A percentile compares a stretch with the other conserved stretches of the same genome.
Evolutionary conservation across 2,888 invertebrate genomes (phyloP).

Genomic region (Erynnis tages): DNA sequence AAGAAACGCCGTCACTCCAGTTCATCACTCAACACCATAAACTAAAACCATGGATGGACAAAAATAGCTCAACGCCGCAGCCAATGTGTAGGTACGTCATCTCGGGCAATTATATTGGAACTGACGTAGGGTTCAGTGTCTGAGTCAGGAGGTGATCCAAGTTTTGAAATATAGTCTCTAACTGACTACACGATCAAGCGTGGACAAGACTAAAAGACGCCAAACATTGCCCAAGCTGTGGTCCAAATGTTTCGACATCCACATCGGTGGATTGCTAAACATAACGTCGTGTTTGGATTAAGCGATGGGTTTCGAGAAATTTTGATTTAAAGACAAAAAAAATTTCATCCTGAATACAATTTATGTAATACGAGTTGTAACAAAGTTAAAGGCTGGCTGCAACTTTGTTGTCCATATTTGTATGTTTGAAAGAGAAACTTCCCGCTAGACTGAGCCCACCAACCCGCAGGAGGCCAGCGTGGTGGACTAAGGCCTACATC

Average conservation of each 20-base stretch:
- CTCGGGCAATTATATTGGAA: conserved; percentile 17
- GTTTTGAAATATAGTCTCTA: too few species aligned
- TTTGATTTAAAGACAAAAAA: too few species aligned
- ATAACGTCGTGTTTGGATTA: conserved; percentile 29
- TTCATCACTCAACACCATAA: conserved; percentile 16
- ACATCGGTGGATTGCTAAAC: conserved; percentile 28
- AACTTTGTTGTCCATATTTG: too few species aligned
- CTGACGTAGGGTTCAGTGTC: conserved; percentile 15
- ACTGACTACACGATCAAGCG: background rate
- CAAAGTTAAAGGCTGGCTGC: too few species aligned
- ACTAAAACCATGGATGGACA: conserved; percentile 8
- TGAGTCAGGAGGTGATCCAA: too few species aligned
- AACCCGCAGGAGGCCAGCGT: too few species aligned
- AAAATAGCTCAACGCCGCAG: conserved; percentile 10
- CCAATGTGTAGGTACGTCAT: conserved; percentile 16
- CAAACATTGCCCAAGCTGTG: conserved; percentile 23
- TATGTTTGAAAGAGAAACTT: too few species aligned
- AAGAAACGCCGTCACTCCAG: conserved; percentile 10
- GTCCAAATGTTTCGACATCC: conserved; percentile 32
- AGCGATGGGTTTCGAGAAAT: too few species aligned
- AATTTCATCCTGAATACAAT: too few species aligned
- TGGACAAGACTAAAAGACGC: background rate
- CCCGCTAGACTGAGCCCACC: too few species aligned
- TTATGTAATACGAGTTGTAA: too few species aligned
- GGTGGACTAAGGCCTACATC: too few species aligned